These are phyloP conservation scores for Myotis davidii DNA, from an alignment of 2,113 vertebrate genomes.

Conservation along the genomic window DNA sequence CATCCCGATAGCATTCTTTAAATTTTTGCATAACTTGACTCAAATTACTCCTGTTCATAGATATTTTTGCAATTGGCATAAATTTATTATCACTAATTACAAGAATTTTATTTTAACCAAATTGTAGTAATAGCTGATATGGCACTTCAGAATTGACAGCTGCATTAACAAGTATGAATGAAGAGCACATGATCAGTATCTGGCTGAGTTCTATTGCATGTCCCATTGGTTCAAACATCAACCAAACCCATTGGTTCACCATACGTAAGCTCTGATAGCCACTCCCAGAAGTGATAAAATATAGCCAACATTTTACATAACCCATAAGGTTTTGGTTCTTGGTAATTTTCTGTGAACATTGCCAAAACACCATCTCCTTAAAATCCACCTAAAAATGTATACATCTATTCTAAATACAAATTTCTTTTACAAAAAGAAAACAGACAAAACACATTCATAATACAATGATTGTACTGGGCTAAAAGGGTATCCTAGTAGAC, in stretches of 20 bases:
- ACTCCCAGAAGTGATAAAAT: background rate
- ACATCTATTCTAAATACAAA: constrained; percentile 28
- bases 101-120: constrained; percentile 36
- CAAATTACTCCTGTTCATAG: background rate
- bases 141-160: constrained; percentile 23
- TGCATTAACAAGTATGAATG: background rate
- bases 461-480: background rate
- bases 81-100: constrained; percentile 36
- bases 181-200: background rate
- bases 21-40: constrained; percentile 15
- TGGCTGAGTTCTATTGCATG: background rate
- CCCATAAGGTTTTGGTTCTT: background rate
- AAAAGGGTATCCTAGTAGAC: background rate
- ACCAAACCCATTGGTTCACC: background rate
- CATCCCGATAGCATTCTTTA: background rate
- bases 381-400: constrained; percentile 46
- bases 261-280: background rate
- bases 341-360: background rate
- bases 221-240: background rate
- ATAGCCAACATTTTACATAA: constrained; percentile 37
- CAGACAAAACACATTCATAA: constrained; percentile 26
- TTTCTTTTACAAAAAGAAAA: background rate
- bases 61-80: constrained; percentile 30
- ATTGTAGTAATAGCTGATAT: background rate
- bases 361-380: constrained; percentile 13